phyloP scores from a whole-genome alignment of 2,888 invertebrate genomes.

The Drosophila stalkeri region DNA sequence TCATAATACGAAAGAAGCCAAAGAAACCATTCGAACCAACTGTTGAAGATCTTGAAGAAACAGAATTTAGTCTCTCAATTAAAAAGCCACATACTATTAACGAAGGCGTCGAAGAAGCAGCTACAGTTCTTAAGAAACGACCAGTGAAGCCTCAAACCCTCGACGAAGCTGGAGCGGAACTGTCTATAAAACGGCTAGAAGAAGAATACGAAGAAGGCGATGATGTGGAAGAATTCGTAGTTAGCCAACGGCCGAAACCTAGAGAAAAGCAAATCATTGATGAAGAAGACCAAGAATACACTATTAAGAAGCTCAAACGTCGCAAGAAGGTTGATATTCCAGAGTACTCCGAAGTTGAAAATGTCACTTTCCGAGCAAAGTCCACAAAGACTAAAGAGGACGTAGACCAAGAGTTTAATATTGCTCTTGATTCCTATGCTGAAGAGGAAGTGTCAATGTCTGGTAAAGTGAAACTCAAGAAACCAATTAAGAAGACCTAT shows the following conservation, averaged over 20 bases:
- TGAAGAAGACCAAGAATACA: constrained; percentile 89
- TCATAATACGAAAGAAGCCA: constrained; percentile 79
- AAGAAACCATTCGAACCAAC: constrained; percentile 75
- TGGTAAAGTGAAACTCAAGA: constrained; percentile 92
- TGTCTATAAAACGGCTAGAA: constrained; percentile 81
- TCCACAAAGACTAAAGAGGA: constrained; percentile 92
- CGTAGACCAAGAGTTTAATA: constrained; percentile 95
- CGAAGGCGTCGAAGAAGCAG: constrained; percentile 85
- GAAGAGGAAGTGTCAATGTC: constrained; percentile 95
- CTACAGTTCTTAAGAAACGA: constrained; percentile 84
- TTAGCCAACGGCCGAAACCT: constrained; percentile 86
- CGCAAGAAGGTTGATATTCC: constrained; percentile 89
- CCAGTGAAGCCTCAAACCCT: constrained; percentile 76
- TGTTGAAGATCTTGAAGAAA: constrained; percentile 82
- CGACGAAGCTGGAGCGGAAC: constrained; percentile 84
- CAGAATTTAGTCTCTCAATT: constrained; percentile 82
- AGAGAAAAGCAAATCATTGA: constrained; percentile 86
- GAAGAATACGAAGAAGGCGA: constrained; percentile 85
- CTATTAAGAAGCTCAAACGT: constrained; percentile 90
- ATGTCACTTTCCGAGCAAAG: constrained; percentile 92
- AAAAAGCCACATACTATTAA: constrained; percentile 84
- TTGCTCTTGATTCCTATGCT: constrained; percentile 93
- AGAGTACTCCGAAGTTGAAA: constrained; percentile 91
- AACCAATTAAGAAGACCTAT: constrained; percentile 90
- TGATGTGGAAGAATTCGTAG: constrained; percentile 86